phyloP scores from a whole-genome alignment of 2,113 vertebrate species.

The Smithornis capensis region DNA sequence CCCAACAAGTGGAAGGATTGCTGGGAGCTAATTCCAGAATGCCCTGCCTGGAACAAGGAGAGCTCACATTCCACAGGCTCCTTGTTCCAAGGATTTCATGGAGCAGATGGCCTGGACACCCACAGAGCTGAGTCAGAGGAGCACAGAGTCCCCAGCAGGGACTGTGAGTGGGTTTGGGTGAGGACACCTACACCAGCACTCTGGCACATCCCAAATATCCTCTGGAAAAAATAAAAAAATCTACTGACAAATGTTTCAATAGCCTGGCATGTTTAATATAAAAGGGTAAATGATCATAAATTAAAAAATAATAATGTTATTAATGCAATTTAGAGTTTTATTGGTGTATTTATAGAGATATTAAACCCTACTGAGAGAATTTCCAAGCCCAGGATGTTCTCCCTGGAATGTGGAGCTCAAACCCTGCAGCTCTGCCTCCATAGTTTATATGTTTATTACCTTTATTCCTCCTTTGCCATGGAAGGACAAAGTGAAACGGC shows the following conservation, averaged over 20 bases:
- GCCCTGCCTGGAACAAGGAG: background rate
- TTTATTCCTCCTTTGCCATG: background rate
- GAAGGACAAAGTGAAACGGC: background rate
- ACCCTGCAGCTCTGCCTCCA: background rate
- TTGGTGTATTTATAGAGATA: background rate
- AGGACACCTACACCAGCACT: background rate
- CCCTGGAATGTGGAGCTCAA: background rate
- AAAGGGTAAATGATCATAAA: background rate
- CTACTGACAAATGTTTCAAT: background rate
- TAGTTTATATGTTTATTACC: background rate
- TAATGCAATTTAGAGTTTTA: background rate
- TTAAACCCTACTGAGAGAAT: background rate
- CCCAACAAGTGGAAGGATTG: background rate
- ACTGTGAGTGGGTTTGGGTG: background rate
- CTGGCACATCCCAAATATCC: background rate
- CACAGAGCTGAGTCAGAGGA: slow-evolving; percentile 4
- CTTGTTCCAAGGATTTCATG: background rate
- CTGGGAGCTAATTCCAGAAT: background rate
- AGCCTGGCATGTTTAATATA: background rate
- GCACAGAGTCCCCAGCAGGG: background rate
- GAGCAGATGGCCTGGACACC: background rate
- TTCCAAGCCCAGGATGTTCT: background rate
- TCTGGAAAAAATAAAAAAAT: accelerated
- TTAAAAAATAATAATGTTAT: accelerated
- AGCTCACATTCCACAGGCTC: background rate